Conservation (phyloP, 2,888 invertebrate species). For the Tortricodes alternella region DNA sequence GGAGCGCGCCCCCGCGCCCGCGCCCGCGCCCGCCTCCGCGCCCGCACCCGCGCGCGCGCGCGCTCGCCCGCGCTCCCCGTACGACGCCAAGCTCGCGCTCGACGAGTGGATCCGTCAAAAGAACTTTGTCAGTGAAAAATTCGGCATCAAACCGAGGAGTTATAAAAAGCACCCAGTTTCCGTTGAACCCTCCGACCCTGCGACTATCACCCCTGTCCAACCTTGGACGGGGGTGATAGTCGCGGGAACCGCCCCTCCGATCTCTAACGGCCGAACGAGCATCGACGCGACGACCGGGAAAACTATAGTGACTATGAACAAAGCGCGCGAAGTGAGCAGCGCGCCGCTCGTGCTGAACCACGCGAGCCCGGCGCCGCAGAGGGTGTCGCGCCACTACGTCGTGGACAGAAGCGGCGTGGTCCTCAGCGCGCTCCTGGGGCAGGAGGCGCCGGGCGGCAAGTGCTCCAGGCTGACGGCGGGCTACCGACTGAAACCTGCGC, state of each 20-base stretch:
- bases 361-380: not conserved
- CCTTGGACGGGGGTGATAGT: no score
- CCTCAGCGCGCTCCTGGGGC: not conserved
- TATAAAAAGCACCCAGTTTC: not conserved
- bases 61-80: conserved; percentile 7
- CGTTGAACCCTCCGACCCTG: not conserved
- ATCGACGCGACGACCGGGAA: not conserved
- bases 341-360: not conserved
- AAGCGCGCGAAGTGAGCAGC: not conserved
- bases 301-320: not conserved
- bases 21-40: conserved; percentile 20
- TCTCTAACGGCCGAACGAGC: not conserved
- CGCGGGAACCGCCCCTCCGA: not conserved
- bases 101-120: conserved; percentile 39
- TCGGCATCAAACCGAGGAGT: conserved; percentile 33
- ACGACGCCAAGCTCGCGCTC: conserved; percentile 3
- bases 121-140: conserved; percentile 34
- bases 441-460: not conserved
- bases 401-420: not conserved
- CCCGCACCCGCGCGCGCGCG: not conserved
- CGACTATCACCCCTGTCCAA: not conserved
- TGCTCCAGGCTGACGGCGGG: no score
- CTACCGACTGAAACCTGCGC: no score
- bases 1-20: not conserved
- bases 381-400: not conserved